Conservation (phyloP, 2,797 vertebrate species). For the Myripristis jacobus region DNA sequence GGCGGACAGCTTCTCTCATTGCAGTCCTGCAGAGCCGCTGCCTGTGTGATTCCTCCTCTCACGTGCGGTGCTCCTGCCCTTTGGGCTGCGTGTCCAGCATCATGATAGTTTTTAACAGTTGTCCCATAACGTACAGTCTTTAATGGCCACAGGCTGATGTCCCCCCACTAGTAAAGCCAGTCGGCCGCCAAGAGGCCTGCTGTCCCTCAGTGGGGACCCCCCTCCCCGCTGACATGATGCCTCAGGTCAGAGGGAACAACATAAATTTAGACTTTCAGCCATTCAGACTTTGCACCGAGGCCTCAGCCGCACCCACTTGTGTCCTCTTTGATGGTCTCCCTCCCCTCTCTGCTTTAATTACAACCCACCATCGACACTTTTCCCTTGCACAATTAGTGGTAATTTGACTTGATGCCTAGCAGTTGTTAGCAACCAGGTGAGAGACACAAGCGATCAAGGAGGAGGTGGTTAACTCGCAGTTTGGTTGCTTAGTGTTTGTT, state of each 20-base stretch:
- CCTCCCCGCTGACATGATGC: slow-evolving; percentile 84
- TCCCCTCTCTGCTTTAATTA: slow-evolving; percentile 80
- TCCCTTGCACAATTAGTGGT: slow-evolving; percentile 37
- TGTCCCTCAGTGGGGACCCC: slow-evolving; percentile 87
- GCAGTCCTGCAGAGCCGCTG: not conserved
- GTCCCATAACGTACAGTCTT: slow-evolving; percentile 50
- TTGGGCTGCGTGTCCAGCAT: slow-evolving; percentile 44
- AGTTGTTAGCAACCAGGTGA: slow-evolving; percentile 75
- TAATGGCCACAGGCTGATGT: slow-evolving; percentile 66
- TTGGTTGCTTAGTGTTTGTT: slow-evolving; percentile 24
- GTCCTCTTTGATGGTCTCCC: slow-evolving; percentile 86
- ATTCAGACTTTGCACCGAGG: slow-evolving; percentile 81
- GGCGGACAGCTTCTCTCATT: not conserved
- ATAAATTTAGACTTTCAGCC: slow-evolving; percentile 88
- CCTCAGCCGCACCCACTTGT: slow-evolving; percentile 79
- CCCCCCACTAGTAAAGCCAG: slow-evolving; percentile 84
- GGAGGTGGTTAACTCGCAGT: slow-evolving; percentile 67
- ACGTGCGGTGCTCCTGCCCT: slow-evolving; percentile 22
- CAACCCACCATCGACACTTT: slow-evolving; percentile 83
- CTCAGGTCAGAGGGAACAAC: slow-evolving; percentile 86
- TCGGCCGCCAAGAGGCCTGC: slow-evolving; percentile 81
- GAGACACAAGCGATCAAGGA: slow-evolving; percentile 79
- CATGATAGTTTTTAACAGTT: slow-evolving; percentile 66
- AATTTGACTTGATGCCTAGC: slow-evolving; percentile 77
- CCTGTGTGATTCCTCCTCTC: not conserved